phyloP scores from a whole-genome alignment of 2,888 invertebrate species.

The Zaprionus bogoriensis region DNA sequence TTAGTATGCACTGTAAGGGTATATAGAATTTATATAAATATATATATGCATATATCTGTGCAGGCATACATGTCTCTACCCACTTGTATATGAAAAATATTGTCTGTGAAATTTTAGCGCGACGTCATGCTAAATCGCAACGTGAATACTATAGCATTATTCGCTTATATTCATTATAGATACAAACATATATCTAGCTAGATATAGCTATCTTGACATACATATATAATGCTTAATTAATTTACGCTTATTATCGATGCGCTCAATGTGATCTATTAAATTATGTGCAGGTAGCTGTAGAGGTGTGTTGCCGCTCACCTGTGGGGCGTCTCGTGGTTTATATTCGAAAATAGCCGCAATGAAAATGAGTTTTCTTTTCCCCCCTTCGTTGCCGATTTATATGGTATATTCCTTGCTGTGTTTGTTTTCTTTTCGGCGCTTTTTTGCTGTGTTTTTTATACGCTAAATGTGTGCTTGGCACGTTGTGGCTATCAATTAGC shows the following conservation, averaged over 20 bases:
- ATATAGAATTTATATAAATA: conserved; percentile 3
- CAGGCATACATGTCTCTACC: background rate
- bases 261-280: conserved; percentile 62
- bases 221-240: conserved; percentile 60
- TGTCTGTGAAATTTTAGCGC: conserved; percentile 43
- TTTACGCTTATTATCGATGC: conserved; percentile 57
- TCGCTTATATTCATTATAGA: background rate
- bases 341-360: conserved; percentile 39
- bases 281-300: conserved; percentile 18
- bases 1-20: conserved; percentile 1
- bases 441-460: conserved; percentile 4
- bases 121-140: conserved; percentile 36
- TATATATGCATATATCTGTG: conserved; percentile 7
- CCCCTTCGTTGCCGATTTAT: background rate
- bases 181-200: background rate
- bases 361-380: background rate
- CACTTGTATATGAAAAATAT: conserved; percentile 18
- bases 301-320: conserved; percentile 36
- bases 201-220: background rate
- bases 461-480: conserved; percentile 47
- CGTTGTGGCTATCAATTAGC: conserved; percentile 63
- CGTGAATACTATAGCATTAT: conserved; percentile 10
- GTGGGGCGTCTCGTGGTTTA: conserved; percentile 25
- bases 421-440: background rate
- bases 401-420: background rate